These are phyloP conservation scores for Catostomus latipinnis DNA, from an alignment of 2,797 vertebrate species.

Conservation along the genomic window DNA sequence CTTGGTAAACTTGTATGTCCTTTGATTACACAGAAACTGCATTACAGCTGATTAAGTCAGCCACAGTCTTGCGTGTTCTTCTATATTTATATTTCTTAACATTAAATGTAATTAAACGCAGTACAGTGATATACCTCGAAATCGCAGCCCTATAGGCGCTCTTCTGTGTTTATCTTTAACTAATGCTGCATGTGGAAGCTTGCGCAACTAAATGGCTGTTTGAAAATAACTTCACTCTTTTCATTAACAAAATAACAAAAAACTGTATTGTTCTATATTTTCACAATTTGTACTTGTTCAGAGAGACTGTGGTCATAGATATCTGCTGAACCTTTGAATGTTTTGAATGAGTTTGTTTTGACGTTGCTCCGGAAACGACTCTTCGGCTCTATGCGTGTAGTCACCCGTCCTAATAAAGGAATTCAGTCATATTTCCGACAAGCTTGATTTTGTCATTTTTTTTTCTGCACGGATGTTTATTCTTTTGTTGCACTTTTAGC, in stretches of 20 bases:
- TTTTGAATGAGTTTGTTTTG: slow-evolving; percentile 15
- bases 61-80: neutral
- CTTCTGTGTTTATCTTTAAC: neutral
- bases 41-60: neutral
- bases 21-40: too few species aligned
- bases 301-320: neutral
- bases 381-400: neutral
- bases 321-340: neutral
- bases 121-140: neutral
- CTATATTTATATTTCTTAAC: neutral
- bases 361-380: slow-evolving; percentile 35
- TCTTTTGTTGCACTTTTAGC: neutral
- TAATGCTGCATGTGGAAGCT: neutral
- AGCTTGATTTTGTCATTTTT: neutral
- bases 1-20: too few species aligned
- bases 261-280: neutral
- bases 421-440: neutral
- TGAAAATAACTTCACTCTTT: neutral
- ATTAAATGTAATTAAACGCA: neutral
- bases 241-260: too few species aligned
- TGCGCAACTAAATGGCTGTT: neutral
- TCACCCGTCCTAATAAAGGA: neutral
- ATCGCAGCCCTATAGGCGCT: neutral
- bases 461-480: neutral
- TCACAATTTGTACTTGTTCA: too few species aligned